Base-by-base conservation (phyloP, 2,113 vertebrate genomes). In the Gymnorhina tibicen region DNA sequence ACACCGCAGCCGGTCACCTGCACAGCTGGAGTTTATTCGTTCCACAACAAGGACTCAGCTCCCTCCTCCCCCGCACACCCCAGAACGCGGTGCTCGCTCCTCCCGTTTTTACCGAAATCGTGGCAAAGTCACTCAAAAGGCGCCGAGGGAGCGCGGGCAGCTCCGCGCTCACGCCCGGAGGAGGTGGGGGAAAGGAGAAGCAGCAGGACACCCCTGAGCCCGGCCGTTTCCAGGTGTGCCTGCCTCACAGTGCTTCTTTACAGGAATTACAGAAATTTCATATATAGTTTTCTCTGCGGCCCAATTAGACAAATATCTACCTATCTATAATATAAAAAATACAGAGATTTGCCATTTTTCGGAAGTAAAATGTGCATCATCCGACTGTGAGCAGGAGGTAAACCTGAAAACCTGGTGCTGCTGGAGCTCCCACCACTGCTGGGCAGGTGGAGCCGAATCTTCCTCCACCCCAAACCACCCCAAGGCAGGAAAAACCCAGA, bases 301-400 rank as follows among this genome's bases (percentile, higher is more conserved):
- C 97, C 97, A 94, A 96, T 97, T 79, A 94, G 91, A 95, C 82
- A 96, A 97, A 96, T 93, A 92, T 67, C 91, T 97, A 97, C 72
- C 69, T 97, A 66, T 96, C 77, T 96, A 97, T 33, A 90, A 96
- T 98, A 97, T 97, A 98, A 97, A 98, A 98, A 98, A 98, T 97
- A 98, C 93, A 98, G 97, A 95, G 78, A 97, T 97, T 94, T 97
- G 93, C 75, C 87, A n/a, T 41, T 89, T 97, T 95, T 95, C 95
- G 76, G 91, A 96, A 98, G 97, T 95, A 95, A 98, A 98, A 97
- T 98, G 97, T 97, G 97, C 97, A 98, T 49, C 63, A 91, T 93
- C 56, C 44, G 82, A 53, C 97, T 95, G 97, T 68, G 96, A 97
- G 97, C 89, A 96, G 97, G 96, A 97, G 93, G 93, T 91, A 81